phyloP scores from a whole-genome alignment of 2,888 invertebrate genomes.

The Endomychus coccineus region DNA sequence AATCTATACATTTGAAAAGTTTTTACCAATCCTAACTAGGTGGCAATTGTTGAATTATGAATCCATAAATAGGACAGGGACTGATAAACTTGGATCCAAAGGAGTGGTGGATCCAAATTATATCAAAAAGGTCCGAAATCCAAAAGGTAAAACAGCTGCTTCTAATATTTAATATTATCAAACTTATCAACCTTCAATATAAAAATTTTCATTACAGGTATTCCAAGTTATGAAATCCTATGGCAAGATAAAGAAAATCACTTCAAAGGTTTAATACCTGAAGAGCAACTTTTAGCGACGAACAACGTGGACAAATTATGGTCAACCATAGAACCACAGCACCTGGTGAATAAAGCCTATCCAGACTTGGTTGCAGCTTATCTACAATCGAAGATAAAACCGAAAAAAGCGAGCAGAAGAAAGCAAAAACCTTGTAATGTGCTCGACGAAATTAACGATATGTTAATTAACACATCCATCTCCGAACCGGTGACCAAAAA shows the following conservation, averaged over 20 bases:
- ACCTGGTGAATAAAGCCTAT: conserved; percentile 55
- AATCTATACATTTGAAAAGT: conserved; percentile 68
- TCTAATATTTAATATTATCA: neutral
- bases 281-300: conserved; percentile 49
- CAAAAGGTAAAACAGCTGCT: conserved; percentile 37
- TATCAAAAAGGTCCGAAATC: conserved; percentile 52
- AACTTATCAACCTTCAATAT: conserved; percentile 3
- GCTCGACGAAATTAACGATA: conserved; percentile 22
- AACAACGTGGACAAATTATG: conserved; percentile 46
- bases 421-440: conserved; percentile 23
- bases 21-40: conserved; percentile 66
- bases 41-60: conserved; percentile 59
- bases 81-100: conserved; percentile 20
- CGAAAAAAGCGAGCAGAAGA: conserved; percentile 29
- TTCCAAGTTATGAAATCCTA: conserved; percentile 63
- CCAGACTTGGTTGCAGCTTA: conserved; percentile 54
- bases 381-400: conserved; percentile 49
- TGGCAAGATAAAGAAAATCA: conserved; percentile 57
- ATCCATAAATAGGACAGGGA: conserved; percentile 11
- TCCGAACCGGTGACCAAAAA: conserved; percentile 30
- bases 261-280: conserved; percentile 54
- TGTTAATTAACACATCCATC: conserved; percentile 30
- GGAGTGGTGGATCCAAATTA: conserved; percentile 44
- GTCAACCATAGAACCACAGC: conserved; percentile 63
- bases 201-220: conserved; percentile 41